A percentile compares a stretch with the other conserved stretches of the same genome.
Evolutionary conservation across 2,113 vertebrate species (phyloP).

Genomic region (Mesoclemmys tuberculata): DNA sequence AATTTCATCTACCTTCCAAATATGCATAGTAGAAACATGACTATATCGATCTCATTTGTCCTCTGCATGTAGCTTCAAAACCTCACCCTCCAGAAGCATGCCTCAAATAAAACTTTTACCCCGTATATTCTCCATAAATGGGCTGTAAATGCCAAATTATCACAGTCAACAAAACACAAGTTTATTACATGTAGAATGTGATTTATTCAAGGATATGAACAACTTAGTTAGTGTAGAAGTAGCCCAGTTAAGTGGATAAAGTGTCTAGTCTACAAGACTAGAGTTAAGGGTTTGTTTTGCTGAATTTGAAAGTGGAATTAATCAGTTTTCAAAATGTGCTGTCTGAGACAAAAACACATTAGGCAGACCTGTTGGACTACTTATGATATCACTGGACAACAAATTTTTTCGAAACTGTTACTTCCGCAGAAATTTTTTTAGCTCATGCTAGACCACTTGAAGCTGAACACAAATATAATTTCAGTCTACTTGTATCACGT

Average conservation of each 20-base stretch:
- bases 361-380: background rate
- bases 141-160: conserved; percentile 10
- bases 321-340: background rate
- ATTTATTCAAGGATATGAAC: background rate
- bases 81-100: background rate
- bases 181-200: background rate
- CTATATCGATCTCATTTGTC: background rate
- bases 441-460: no score
- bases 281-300: background rate
- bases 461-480: no score
- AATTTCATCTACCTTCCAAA: background rate
- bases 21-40: background rate
- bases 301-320: background rate
- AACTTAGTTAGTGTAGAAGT: background rate
- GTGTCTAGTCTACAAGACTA: background rate
- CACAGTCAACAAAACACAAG: background rate
- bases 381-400: no score
- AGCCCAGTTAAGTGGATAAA: background rate
- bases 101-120: background rate
- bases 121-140: background rate
- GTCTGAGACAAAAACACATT: background rate
- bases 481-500: no score
- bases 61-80: background rate
- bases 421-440: no score
- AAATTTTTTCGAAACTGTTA: no score